Conservation (phyloP, 2,888 invertebrate genomes). For the Oscheius onirici region DNA sequence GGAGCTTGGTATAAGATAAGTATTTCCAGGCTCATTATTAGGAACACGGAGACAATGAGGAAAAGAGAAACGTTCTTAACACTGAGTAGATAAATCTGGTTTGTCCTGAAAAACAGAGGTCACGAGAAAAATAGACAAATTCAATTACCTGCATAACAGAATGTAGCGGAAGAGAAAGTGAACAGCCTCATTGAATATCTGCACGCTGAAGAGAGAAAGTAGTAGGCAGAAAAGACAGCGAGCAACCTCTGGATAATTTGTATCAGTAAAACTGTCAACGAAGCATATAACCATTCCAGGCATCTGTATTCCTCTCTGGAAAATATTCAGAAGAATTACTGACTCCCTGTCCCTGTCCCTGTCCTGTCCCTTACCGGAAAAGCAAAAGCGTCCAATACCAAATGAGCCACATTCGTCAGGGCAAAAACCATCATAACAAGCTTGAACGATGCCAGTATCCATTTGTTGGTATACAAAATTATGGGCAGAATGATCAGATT, state of each 20-base stretch:
- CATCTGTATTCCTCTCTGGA: not conserved
- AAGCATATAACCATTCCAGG: slow-evolving; percentile 7
- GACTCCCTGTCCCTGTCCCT: no score
- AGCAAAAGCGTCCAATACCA: not conserved
- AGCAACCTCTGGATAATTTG: not conserved
- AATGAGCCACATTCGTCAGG: slow-evolving; percentile 6
- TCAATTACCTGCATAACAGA: slow-evolving; percentile 12
- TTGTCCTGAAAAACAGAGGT: slow-evolving; percentile 1
- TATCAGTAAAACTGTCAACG: not conserved
- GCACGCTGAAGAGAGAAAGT: slow-evolving; percentile 1
- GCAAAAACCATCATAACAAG: slow-evolving; percentile 20
- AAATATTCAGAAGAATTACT: no score
- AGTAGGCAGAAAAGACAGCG: not conserved
- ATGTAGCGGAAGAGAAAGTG: slow-evolving; percentile 21
- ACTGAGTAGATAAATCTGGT: not conserved
- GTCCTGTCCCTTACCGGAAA: no score
- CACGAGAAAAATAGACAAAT: not conserved
- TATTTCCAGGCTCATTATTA: not conserved
- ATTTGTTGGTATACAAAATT: slow-evolving; percentile 7
- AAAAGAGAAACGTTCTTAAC: not conserved
- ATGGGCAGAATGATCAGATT: slow-evolving; percentile 10
- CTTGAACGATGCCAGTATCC: slow-evolving; percentile 6
- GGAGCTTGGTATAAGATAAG: not conserved
- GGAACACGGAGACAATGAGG: not conserved
- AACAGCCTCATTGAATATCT: slow-evolving; percentile 11